phyloP scores from a whole-genome alignment of 1,140 invertebrate genomes.

The Tetramorium alpestre region DNA sequence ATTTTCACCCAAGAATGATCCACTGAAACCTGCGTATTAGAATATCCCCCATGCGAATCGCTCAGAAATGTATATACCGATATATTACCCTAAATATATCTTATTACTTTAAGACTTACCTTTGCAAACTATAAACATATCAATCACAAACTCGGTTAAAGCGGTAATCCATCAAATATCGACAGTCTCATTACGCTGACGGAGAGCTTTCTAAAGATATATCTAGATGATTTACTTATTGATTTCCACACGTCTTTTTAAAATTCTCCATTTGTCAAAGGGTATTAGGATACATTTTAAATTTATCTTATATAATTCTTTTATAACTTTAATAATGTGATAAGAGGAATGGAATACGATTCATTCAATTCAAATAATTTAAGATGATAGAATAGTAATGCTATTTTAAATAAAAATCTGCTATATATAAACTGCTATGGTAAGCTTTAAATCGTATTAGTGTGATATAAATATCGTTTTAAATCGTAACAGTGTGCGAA shows the following conservation, averaged over 20 bases:
- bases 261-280: conserved; percentile 11
- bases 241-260: background rate
- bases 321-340: background rate
- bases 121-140: conserved; percentile 45
- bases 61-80: conserved; percentile 8
- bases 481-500: conserved; percentile 62
- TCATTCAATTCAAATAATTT: background rate
- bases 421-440: background rate
- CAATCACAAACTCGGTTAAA: conserved; percentile 48
- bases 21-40: background rate
- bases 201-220: conserved; percentile 13
- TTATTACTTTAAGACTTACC: background rate
- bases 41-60: background rate
- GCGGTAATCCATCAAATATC: conserved; percentile 27
- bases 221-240: conserved; percentile 24
- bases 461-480: conserved; percentile 22
- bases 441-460: conserved; percentile 12
- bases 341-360: background rate
- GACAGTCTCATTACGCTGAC: conserved; percentile 29
- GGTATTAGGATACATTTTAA: background rate
- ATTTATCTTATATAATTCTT: conserved; percentile 1
- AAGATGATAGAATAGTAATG: background rate
- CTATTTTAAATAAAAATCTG: background rate
- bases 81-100: conserved; percentile 39
- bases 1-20: conserved; percentile 37